phyloP scores from a whole-genome alignment of 53 echinoderm and acorn worm genomes.

The Patiria pectinifera region DNA sequence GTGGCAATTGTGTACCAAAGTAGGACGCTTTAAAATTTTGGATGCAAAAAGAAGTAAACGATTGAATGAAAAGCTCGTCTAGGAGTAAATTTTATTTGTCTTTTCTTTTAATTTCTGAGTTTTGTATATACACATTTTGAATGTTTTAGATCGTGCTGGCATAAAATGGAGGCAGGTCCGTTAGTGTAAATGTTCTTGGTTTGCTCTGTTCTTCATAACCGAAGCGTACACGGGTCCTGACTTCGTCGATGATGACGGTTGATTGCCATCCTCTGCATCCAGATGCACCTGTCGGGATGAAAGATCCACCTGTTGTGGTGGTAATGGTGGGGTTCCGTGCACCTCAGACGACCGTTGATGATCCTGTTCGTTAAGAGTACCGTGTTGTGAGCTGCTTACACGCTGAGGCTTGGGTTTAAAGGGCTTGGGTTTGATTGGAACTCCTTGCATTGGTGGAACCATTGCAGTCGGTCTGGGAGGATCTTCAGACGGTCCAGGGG shows the following conservation, averaged over 20 bases:
- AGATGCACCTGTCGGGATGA: background rate
- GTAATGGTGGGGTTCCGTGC: background rate
- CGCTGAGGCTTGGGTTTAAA: background rate
- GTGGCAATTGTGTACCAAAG: no score
- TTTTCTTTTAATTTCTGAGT: no score
- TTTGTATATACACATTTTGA: no score
- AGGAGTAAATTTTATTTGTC: no score
- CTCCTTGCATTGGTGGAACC: background rate
- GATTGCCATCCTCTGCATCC: background rate
- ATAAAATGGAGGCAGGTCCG: no score
- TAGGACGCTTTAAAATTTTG: no score
- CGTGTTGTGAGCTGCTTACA: background rate
- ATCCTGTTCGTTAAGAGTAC: background rate
- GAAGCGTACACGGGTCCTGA: background rate
- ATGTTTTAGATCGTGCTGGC: no score
- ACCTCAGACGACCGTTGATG: background rate
- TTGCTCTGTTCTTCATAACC: background rate
- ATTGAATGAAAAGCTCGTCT: no score
- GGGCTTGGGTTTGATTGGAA: slow-evolving; percentile 7
- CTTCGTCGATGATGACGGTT: background rate
- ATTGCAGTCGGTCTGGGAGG: background rate
- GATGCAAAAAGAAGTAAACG: no score
- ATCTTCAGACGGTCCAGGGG: background rate
- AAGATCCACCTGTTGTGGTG: background rate
- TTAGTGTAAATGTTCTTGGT: background rate